Conservation (phyloP, 2,797 vertebrate species). For the Coluber constrictor region DNA sequence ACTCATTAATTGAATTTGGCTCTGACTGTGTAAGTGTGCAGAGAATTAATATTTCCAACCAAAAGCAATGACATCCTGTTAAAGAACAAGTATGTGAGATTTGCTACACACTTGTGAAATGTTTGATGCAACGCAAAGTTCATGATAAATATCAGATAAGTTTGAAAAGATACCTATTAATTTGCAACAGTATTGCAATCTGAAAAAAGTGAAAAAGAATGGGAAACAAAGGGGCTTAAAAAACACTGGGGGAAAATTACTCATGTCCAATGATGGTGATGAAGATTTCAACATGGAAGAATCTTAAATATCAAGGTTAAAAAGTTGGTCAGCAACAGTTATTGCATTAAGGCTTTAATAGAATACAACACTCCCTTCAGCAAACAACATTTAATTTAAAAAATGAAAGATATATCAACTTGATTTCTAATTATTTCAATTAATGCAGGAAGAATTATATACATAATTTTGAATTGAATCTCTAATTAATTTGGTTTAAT, state of each 20-base stretch:
- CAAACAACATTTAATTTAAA: background rate
- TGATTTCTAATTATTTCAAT: background rate
- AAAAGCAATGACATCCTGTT: background rate
- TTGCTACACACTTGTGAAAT: background rate
- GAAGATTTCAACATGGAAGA: background rate
- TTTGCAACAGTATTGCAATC: constrained; percentile 13
- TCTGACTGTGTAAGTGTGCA: background rate
- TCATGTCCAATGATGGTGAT: background rate
- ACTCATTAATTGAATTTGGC: background rate
- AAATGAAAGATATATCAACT: background rate
- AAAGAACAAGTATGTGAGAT: background rate
- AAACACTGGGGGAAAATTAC: background rate
- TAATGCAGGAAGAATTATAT: background rate
- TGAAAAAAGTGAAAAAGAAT: background rate
- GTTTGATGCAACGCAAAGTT: background rate
- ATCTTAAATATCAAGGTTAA: background rate
- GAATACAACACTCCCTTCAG: background rate
- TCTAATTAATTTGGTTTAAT: background rate
- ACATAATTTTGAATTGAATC: background rate
- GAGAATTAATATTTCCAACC: constrained; percentile 25
- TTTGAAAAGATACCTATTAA: background rate
- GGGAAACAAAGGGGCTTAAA: background rate
- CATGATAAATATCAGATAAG: constrained; percentile 4
- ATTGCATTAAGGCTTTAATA: background rate
- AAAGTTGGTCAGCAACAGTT: background rate